These are phyloP conservation scores for Noctua janthe DNA, from an alignment of 2,888 invertebrate species.

Conservation along the genomic window DNA sequence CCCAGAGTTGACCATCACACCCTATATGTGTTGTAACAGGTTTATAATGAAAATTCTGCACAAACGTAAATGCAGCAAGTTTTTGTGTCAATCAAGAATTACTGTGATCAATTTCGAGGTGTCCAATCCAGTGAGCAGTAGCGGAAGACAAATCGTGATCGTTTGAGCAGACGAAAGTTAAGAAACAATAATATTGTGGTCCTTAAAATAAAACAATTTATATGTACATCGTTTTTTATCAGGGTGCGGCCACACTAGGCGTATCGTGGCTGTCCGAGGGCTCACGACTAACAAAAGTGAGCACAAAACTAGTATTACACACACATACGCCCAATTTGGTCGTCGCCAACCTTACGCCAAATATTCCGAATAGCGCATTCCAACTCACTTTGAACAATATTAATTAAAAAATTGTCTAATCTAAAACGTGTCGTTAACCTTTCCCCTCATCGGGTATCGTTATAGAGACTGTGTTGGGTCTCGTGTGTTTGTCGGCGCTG, in stretches of 20 bases:
- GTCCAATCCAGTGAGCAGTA: conserved; percentile 73
- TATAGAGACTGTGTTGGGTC: conserved; percentile 90
- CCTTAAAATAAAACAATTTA: conserved; percentile 62
- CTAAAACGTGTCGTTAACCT: conserved; percentile 78
- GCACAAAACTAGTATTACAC: conserved; percentile 51
- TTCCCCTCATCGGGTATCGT: conserved; percentile 91
- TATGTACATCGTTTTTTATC: conserved; percentile 62
- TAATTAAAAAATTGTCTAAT: conserved; percentile 73
- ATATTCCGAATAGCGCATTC: conserved; percentile 61
- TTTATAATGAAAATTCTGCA: conserved; percentile 48
- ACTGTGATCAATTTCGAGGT: conserved; percentile 54
- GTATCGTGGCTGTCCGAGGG: conserved; percentile 50
- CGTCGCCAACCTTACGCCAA: conserved; percentile 67
- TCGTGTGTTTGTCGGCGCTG: conserved; percentile 71
- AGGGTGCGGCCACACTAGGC: conserved; percentile 60
- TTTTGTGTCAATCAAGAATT: conserved; percentile 28
- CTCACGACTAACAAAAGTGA: conserved; percentile 53
- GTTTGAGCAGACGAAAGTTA: conserved; percentile 75
- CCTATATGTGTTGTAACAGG: conserved; percentile 37
- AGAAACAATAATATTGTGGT: conserved; percentile 60
- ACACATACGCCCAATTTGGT: conserved; percentile 69
- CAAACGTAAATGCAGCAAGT: conserved; percentile 64
- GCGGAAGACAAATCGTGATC: conserved; percentile 85
- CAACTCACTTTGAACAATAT: conserved; percentile 73
- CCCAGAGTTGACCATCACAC: conserved; percentile 29